These are phyloP conservation scores for Osmerus mordax DNA, from an alignment of 2,113 vertebrate genomes.

Conservation along the genomic window DNA sequence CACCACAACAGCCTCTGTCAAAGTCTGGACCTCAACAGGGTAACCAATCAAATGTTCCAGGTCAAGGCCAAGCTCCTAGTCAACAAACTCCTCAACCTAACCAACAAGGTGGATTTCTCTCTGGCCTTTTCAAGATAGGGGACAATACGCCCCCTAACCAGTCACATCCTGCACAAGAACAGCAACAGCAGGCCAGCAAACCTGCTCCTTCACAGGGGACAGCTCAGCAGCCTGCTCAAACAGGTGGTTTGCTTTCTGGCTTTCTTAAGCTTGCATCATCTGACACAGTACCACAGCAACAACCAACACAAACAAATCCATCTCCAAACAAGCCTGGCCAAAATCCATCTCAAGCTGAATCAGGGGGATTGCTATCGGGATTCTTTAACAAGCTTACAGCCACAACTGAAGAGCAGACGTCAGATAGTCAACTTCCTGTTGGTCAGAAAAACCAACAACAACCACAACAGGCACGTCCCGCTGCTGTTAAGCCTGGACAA, in stretches of 20 bases:
- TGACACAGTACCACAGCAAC: slow-evolving; percentile 62
- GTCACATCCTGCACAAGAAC: slow-evolving; percentile 36
- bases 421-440: slow-evolving; percentile 22
- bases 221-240: slow-evolving; percentile 50
- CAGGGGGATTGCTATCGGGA: slow-evolving; percentile 69
- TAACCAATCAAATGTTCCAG: slow-evolving; percentile 29
- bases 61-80: slow-evolving; percentile 30
- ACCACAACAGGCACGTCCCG: slow-evolving; percentile 32
- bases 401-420: slow-evolving; percentile 42
- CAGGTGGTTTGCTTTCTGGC: slow-evolving; percentile 64
- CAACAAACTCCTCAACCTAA: slow-evolving; percentile 46
- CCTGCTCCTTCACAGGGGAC: slow-evolving; percentile 35
- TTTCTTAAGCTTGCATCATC: slow-evolving; percentile 76
- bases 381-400: slow-evolving; percentile 65
- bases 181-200: slow-evolving; percentile 37
- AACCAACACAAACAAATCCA: slow-evolving; percentile 33
- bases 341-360: slow-evolving; percentile 50
- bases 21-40: slow-evolving; percentile 39
- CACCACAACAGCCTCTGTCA: slow-evolving; percentile 38
- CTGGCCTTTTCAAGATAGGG: slow-evolving; percentile 45
- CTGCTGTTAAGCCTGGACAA: slow-evolving; percentile 33
- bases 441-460: slow-evolving; percentile 40
- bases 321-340: slow-evolving; percentile 30
- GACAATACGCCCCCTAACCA: slow-evolving; percentile 35
- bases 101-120: slow-evolving; percentile 62